Base-by-base conservation (phyloP, 2,797 vertebrate species). In the Carduelis carduelis region DNA sequence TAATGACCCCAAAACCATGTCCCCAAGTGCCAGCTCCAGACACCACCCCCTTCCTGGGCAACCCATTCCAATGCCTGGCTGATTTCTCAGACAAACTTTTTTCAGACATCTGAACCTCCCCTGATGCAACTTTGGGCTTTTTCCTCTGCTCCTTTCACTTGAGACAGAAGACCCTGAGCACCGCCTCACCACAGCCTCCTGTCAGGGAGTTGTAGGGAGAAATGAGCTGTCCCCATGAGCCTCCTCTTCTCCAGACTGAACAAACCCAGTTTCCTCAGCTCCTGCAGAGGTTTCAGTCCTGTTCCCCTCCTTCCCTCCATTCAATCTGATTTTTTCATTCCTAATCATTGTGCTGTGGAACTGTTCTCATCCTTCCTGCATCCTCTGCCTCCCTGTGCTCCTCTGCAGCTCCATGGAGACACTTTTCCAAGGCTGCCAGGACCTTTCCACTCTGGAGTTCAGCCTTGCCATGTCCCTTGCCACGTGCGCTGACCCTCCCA, bases 61-160 rank as follows among this genome's bases (percentile, higher is more conserved):
- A 1, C 17, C 22, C 27, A 3, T 16, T 44, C n/a, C 57, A 12
- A 5, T 14, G 22, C 47, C 53, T 35, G 32, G 32, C 10, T 0
- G 1, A 34, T 27, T 52, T 59, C 35, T 2, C 21, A 66, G 46
- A 1, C 8, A 52, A 30, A 6, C 3, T 3, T 37, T 6, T 59
- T 32, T 30, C 30, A 53, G 20, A 39, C 22, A 30, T 21, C 60
- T 66, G 68, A 46, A 59, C 46, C 24, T 59, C 20, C 24, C 14
- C 60, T 74, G 39, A 26, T 23, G 9, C 30, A 32, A 2, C 27
- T 47, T 35, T 3, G 27, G 26, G 46, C 30, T 30, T 5, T 41
- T 66, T 41, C 34, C 39, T 66, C 60, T 46, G 60, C 4, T 60
- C 21, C 69, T 47, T 35, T 53, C 34, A 32, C 34, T 9, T 19